Evolutionary conservation across 2,797 vertebrate species (phyloP).

Genomic region (Brachymystax lenok): DNA sequence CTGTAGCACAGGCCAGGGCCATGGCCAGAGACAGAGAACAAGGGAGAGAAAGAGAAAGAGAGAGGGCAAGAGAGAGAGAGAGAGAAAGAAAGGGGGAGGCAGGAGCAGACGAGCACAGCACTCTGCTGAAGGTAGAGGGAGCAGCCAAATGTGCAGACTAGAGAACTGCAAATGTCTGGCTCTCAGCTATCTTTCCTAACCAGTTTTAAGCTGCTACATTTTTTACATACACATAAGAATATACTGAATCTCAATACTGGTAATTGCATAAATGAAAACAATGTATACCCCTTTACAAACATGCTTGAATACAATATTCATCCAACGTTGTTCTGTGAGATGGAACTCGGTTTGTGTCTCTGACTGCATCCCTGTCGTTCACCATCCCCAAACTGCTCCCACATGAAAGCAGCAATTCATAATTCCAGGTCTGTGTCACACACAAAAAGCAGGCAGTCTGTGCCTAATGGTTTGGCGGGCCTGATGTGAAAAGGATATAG

Average conservation of each 20-base stretch:
- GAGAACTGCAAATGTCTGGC: constrained; percentile 73
- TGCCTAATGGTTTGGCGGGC: constrained; percentile 65
- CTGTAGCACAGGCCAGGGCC: constrained; percentile 52
- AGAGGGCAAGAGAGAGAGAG: neutral
- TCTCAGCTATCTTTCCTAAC: constrained; percentile 69
- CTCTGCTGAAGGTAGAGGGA: constrained; percentile 65
- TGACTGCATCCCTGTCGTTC: constrained; percentile 69
- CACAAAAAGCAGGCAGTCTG: constrained; percentile 49
- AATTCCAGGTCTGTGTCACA: constrained; percentile 74
- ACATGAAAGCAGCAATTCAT: constrained; percentile 74
- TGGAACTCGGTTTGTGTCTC: constrained; percentile 72
- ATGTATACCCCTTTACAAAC: constrained; percentile 70
- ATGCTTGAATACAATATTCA: constrained; percentile 45
- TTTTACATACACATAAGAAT: constrained; percentile 73
- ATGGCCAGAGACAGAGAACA: constrained; percentile 52
- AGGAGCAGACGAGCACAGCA: constrained; percentile 44
- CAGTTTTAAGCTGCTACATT: constrained; percentile 69
- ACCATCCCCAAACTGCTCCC: constrained; percentile 56
- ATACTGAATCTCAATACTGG: constrained; percentile 72
- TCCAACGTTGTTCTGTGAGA: constrained; percentile 73
- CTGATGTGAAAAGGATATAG: constrained; percentile 68
- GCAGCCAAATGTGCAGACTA: constrained; percentile 54
- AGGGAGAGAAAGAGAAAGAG: constrained; percentile 32
- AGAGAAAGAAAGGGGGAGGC: neutral
- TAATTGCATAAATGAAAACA: neutral